Evolutionary conservation across 2,888 invertebrate species (phyloP), one percentile per base, ranked within the genome.

Genomic region (Sarcophaga carnaria): DNA sequence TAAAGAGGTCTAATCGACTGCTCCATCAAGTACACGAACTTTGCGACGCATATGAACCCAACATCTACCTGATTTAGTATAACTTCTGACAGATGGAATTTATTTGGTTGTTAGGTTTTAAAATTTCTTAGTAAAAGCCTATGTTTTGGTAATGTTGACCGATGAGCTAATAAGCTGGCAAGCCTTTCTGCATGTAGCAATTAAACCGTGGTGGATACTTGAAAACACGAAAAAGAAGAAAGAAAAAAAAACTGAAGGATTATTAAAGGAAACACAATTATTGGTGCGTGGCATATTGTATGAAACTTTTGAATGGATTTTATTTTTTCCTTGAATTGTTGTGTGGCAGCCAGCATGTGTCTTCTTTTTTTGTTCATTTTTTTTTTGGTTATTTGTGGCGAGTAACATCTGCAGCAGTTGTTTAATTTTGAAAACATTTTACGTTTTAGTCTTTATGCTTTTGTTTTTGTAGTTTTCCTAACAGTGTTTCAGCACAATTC

Each of bases 391-490:
- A 83, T 74, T 72, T 77, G 76, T 83, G 80, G 77, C 76, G 76
- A 81, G 37, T 71, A 86, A 83, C 86, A 86, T 83, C 86, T 86
- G 86, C 86, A 78, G 86, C 86, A 86, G 86, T 83, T 86, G 86
- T 78, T 83, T 66, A 25, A 45, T 67, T 74, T 66, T 54, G 6
- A 25, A 67, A 66, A 76, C 59, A 37, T 67, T 66, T 66, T 60
- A 60, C 27, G 45, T 27, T 25, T 59, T 69, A 70, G 37, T 70
- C 62, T 59, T 78, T 63, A 37, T 10, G 8, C 37, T 37, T 37
- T 37, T 37, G 37, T 37, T 27, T 49, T 70, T 54, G 8, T 54
- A 22, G 59, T 66, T 75, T 17, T 63, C 69, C 63, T 17, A 70
- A 12, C 47, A 54, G 22, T 14, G 77, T 67, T 27, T 60, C 20